A percentile compares a stretch with the other conserved stretches of the same genome.
Conservation (phyloP, 2,113 vertebrate species). For the Myotis davidii region DNA sequence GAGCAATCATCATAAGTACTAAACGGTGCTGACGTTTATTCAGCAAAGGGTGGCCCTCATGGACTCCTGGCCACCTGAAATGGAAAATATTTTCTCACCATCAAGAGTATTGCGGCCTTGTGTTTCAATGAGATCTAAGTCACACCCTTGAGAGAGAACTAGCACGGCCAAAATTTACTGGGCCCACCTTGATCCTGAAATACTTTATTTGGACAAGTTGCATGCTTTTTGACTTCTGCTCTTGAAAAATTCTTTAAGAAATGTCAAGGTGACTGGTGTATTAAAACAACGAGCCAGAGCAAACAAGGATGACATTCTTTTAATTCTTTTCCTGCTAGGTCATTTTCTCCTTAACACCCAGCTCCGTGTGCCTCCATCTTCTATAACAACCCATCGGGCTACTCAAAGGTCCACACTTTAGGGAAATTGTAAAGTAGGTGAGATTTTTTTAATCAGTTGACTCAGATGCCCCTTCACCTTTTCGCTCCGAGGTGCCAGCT, state of each 20-base stretch:
- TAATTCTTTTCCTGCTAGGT: slow-evolving; percentile 79
- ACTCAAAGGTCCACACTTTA: neutral
- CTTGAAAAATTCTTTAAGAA: slow-evolving; percentile 85
- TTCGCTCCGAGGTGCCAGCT: neutral
- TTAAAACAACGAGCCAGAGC: slow-evolving; percentile 76
- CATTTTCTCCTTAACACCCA: slow-evolving; percentile 73
- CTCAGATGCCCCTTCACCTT: neutral
- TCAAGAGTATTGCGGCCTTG: neutral
- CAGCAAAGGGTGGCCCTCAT: fast-evolving
- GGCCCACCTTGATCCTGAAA: neutral
- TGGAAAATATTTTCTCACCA: slow-evolving; percentile 14
- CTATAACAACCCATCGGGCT: slow-evolving; percentile 1
- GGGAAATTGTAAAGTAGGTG: neutral
- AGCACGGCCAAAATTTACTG: neutral
- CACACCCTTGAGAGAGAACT: neutral
- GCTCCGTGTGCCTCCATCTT: slow-evolving; percentile 27
- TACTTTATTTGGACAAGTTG: slow-evolving; percentile 70
- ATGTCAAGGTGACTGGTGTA: slow-evolving; percentile 83
- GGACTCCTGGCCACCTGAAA: neutral
- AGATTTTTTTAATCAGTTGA: neutral
- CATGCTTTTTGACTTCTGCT: slow-evolving; percentile 80
- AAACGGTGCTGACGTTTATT: too few species aligned
- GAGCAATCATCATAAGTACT: neutral
- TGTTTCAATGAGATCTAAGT: neutral
- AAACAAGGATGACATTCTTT: slow-evolving; percentile 85